Evolutionary conservation across 2,888 invertebrate genomes (phyloP), one percentile per base, ranked within the genome.

Genomic region (Helicoverpa assulta): DNA sequence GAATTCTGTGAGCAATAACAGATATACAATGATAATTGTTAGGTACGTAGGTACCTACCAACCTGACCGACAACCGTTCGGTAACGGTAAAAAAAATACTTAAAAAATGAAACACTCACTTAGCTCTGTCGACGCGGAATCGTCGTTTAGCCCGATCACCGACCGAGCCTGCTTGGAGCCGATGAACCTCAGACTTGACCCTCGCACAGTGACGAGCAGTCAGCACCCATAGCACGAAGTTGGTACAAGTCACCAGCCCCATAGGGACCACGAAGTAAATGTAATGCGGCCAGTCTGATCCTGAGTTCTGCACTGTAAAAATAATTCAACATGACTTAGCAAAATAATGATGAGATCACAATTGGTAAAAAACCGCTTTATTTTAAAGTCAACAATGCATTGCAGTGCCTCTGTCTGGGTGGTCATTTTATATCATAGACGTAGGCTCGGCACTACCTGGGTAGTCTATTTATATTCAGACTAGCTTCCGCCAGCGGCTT

Each of bases 121-220:
- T 97, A 18, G 97, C 97, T 90, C 96, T 97, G 84, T 98, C 97
- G 57, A 97, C 95, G 59, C 96, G 96, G 86, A 98, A 97, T 70
- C 96, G 95, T 82, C 94, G 95, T 85, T 96, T 96, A 43, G 96
- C 95, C 0, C 96, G 95, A 62, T 96, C 97, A 5, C 96, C 96
- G 10, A 96, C 94, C 51, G 96, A 96, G 1, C 96, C 96, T 47
- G 97, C 97, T 81, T 97, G 97, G 93, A 97, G 96, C 29, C 96
- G 96, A 76, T 96, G 96, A 79, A 98, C 97, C 91, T 98, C 98
- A 0, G 96, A 96, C 91, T 98, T 98, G 4, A 98, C 97, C 81
- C 96, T 96, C 77, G 97, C 97, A 85, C 97, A 98, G 85, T 98
- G 97, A 12, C 96, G 92, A 2, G 97, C 96, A 0, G 98, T 98